A percentile compares a stretch with the other conserved stretches of the same genome.
Evolutionary conservation across 2,113 vertebrate genomes (phyloP).

Genomic region (Cavia porcellus): DNA sequence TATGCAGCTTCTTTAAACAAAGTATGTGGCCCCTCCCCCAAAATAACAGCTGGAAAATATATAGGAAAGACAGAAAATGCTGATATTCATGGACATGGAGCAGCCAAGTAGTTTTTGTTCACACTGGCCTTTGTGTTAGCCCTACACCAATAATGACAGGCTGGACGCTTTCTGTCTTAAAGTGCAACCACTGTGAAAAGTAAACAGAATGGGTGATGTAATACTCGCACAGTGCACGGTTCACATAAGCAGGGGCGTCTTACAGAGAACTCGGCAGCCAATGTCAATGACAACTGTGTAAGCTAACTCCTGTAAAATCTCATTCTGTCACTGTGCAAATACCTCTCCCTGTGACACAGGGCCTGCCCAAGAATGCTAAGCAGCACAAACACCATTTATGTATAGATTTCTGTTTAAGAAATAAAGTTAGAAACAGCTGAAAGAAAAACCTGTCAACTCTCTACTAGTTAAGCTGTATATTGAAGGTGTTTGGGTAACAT

Average conservation of each 20-base stretch:
- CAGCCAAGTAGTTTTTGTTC: neutral
- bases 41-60: conserved; percentile 41
- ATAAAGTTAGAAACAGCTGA: neutral
- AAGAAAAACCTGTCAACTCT: neutral
- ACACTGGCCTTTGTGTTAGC: conserved; percentile 21
- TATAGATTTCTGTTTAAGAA: conserved; percentile 28
- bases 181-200: conserved; percentile 38
- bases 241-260: neutral
- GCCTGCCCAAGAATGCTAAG: neutral
- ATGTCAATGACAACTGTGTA: neutral
- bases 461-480: neutral
- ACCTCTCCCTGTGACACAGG: neutral
- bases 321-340: neutral
- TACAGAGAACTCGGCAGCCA: neutral
- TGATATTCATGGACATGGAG: neutral
- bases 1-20: conserved; percentile 31
- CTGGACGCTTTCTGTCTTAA: neutral
- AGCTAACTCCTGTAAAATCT: neutral
- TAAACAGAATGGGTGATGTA: conserved; percentile 42
- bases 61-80: neutral
- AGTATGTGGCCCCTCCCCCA: neutral
- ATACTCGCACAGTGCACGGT: conserved; percentile 8
- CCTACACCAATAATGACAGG: neutral
- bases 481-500: neutral
- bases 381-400: neutral